phyloP scores from a whole-genome alignment of 30 jellyfish, hydroid and myxozoan species.

The Calvadosia cruxmelitensis region DNA sequence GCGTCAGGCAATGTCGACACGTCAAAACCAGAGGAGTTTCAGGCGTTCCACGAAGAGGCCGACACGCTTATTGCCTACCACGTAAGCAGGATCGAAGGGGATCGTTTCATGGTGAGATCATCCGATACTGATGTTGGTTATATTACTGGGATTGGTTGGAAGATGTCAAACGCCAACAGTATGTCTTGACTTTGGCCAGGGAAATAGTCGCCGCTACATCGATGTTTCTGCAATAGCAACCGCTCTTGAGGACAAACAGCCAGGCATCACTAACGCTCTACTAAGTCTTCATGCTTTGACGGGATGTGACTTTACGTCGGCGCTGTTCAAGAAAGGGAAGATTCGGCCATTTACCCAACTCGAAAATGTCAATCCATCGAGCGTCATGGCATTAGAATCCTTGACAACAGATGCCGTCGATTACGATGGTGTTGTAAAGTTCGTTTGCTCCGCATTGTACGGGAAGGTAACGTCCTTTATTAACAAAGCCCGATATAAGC shows the following conservation, averaged over 20 bases:
- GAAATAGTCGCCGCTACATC: neutral
- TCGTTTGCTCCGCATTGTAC: neutral
- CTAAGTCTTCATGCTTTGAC: slow-evolving; percentile 7
- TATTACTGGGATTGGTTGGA: neutral
- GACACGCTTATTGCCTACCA: slow-evolving; percentile 24
- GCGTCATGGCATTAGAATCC: neutral
- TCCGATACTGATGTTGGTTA: neutral
- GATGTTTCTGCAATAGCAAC: neutral
- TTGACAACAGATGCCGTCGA: neutral
- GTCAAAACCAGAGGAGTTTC: slow-evolving; percentile 6
- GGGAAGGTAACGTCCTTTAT: neutral
- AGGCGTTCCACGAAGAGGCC: slow-evolving; percentile 27
- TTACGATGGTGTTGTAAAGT: neutral
- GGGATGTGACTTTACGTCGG: slow-evolving; percentile 5
- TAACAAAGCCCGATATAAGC: neutral
- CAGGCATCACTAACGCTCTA: slow-evolving; percentile 2
- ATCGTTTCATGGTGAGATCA: neutral
- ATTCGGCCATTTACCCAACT: neutral
- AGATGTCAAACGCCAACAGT: neutral
- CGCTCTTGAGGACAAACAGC: neutral
- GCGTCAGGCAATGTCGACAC: no score
- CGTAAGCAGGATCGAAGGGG: neutral
- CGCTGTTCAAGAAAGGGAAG: neutral
- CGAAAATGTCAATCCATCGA: neutral
- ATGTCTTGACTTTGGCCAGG: neutral